Evolutionary conservation across 2,113 vertebrate species (phyloP), one percentile per base, ranked within the genome.

Genomic region (Dascyllus trimaculatus): DNA sequence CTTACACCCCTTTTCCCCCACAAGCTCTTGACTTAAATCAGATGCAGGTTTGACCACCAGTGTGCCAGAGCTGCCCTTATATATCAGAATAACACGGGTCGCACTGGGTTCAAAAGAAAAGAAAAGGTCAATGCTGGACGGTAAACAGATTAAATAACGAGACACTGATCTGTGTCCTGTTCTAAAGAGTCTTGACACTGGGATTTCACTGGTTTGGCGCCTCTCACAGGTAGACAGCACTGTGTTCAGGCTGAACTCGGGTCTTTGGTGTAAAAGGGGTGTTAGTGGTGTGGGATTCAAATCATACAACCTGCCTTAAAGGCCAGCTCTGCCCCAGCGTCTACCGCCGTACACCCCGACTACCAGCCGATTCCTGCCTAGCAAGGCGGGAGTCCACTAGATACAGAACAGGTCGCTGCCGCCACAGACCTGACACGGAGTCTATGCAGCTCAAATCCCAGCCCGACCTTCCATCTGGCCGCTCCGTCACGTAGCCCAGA

Each of bases 381-480:
- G 54, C 54, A 26, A 9, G 64, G 38, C 22, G 5, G 52, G 65
- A 46, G 18, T 46, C 45, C 45, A 18, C 3, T 46, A 32, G 40
- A 43, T 15, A 35, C 38, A 29, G 17, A 26, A 24, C 0, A 49
- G 46, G 40, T 35, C 54, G 22, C 32, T 0, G 11, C 18, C 29
- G 18, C n/a, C n/a, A n/a, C 43, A 67, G 57, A 52, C 25, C 32
- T 1, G 4, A 17, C 49, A 26, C 35, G 40, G 80, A 73, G 59
- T 80, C 75, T 80, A 67, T 83, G 82, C 69, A 80, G 82, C 79
- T 66, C 60, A 26, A 29, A 29, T n/a, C 71, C 49, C 38, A 52
- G 71, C 65, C 65, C 46, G 0, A 9, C 66, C 15, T 57, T 45
- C 18, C 49, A 21, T 70, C 26, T 14, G 13, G 15, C 43, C 13